Base-by-base conservation (phyloP, 2,113 vertebrate species). In the Macquaria australasica region DNA sequence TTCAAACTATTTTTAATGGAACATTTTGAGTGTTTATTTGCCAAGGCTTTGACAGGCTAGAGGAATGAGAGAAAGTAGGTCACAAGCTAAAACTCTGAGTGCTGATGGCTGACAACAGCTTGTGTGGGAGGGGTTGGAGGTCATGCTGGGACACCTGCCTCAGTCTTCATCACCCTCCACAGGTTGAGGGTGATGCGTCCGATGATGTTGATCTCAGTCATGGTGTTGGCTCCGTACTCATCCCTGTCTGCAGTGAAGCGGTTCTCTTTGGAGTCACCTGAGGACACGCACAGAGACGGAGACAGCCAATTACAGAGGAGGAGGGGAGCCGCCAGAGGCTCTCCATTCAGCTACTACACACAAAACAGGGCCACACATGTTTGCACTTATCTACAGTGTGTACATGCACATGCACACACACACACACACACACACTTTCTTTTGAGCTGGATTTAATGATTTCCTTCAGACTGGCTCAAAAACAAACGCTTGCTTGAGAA, bases 91-190 rank as follows among this genome's bases (percentile, higher is more conserved):
- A 58, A 11, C 59, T 11, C 12, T 18, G 6, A 58, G 45, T 31
- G 50, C 3, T 34, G 43, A 75, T 53, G 71, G 21, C 59, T 64
- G 63, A 67, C 39, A 37, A 5, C 58, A 53, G 50, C 34, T 10
- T 51, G 51, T 77, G 76, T 20, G 56, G 18, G 64, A 0, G 66
- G 10, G 53, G 50, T 78, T 43, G 68, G 51, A 55, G 66, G 82
- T 77, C 58, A 72, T 12, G 39, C 6, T 1, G 39, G 77, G 75
- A 87, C 86, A 91, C 92, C 67, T 95, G 97, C 98, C 98, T 99
- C 98, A 10, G 97, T 96, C 95, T 97, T 98, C 98, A 99, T 99
- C 88, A 99, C 96, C 92, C 98, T 97, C 98, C 98, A 99, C 90
- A 99, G 89, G 95, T 99, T 99, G 81, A 99, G 93, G 68, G 95